Evolutionary conservation across 1,140 invertebrate genomes (phyloP).

Genomic region (Drosophila azteca): DNA sequence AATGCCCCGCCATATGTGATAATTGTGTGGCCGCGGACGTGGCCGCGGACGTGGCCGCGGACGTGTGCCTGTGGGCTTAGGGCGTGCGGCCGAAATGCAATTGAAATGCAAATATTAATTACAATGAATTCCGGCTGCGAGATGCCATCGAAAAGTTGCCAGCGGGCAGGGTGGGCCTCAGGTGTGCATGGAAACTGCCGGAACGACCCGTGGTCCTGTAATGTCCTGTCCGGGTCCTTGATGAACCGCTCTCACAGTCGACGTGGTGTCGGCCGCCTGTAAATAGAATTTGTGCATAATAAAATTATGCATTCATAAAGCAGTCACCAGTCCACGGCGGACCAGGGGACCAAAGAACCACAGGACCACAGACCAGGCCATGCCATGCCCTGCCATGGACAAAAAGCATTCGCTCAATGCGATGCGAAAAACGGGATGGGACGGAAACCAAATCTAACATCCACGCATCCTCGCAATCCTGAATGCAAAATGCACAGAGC

Average conservation of each 20-base stretch:
- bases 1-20: constrained; percentile 49
- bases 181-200: not conserved
- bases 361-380: no score
- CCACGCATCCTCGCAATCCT: no score
- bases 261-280: constrained; percentile 35
- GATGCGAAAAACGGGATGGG: no score
- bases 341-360: no score
- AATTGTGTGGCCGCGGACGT: constrained; percentile 25
- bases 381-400: constrained; percentile 6
- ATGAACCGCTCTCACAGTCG: no score
- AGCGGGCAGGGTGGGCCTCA: not conserved
- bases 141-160: constrained; percentile 7
- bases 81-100: constrained; percentile 25
- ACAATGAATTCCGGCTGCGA: constrained; percentile 24
- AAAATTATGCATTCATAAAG: constrained; percentile 68
- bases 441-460: no score
- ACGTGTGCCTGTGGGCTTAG: not conserved
- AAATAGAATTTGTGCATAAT: constrained; percentile 70
- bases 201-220: not conserved
- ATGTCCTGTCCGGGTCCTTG: no score
- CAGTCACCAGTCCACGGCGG: constrained; percentile 13
- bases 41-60: no score
- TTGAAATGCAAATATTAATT: constrained; percentile 56
- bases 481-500: no score
- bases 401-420: constrained; percentile 41